A percentile compares a stretch with the other conserved stretches of the same genome.
phyloP scores from a whole-genome alignment of 2,113 vertebrate genomes.

The Solenodon paradoxus region DNA sequence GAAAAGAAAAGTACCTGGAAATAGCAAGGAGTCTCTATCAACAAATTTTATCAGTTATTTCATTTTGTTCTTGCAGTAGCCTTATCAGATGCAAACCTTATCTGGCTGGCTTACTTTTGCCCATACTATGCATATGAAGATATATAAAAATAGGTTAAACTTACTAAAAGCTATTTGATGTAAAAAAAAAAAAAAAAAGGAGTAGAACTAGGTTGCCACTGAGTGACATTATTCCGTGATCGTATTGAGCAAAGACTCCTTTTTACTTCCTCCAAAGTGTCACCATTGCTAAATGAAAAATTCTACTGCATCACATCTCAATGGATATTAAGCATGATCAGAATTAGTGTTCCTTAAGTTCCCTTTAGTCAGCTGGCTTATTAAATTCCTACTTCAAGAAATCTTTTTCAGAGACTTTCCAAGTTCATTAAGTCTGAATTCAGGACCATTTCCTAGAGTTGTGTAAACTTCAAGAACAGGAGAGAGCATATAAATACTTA shows the following conservation, averaged over 20 bases:
- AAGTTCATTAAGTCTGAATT: neutral
- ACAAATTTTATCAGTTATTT: neutral
- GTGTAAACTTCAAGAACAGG: neutral
- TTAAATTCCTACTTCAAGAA: neutral
- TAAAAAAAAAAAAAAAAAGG: too few species aligned
- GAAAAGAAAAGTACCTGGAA: neutral
- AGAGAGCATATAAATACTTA: neutral
- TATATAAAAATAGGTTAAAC: neutral
- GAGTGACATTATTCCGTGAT: neutral
- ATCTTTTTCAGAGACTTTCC: neutral
- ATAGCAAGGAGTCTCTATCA: neutral
- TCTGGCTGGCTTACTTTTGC: too few species aligned
- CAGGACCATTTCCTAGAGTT: neutral
- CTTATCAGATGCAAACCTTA: too few species aligned
- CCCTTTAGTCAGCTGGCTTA: neutral
- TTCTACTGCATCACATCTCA: neutral
- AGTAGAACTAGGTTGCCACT: neutral
- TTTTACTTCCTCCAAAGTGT: neutral
- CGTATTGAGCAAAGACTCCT: neutral
- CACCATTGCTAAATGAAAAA: neutral
- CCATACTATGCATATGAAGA: neutral
- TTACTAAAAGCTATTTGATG: neutral
- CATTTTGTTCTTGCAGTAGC: neutral
- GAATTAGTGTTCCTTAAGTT: neutral
- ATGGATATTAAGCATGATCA: neutral